Percentiles rank a stretch among this genome's conserved stretches.
Conservation (phyloP, 2,113 vertebrate genomes). For the Cryptotis parvus region DNA sequence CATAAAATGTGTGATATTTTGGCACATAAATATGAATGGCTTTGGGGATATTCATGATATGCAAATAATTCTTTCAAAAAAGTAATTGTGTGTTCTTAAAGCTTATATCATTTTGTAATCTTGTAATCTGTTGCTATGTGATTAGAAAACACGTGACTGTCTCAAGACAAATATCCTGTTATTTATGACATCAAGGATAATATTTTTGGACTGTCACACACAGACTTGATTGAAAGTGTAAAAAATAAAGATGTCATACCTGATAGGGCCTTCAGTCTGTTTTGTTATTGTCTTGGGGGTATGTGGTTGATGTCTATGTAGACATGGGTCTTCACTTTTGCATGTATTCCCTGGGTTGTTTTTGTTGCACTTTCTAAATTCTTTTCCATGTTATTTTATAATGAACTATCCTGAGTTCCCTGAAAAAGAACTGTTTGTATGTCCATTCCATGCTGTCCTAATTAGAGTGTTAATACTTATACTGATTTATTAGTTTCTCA, state of each 20-base stretch:
- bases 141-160: background rate
- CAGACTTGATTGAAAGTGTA: background rate
- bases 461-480: background rate
- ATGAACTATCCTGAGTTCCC: background rate
- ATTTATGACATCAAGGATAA: background rate
- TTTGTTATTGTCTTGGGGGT: too few relatives aligned
- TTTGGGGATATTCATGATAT: conserved; percentile 7
- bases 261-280: background rate
- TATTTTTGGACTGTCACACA: background rate
- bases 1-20: background rate
- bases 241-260: background rate
- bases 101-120: background rate
- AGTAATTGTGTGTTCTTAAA: background rate
- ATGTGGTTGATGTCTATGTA: too few relatives aligned
- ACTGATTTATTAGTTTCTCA: background rate
- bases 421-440: conserved; percentile 11
- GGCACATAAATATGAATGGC: background rate
- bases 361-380: background rate
- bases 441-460: background rate
- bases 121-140: background rate
- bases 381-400: background rate
- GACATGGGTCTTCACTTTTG: background rate
- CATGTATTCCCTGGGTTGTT: background rate
- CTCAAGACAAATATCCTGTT: background rate
- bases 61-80: background rate